Evolutionary conservation across 2,113 vertebrate genomes (phyloP).

Genomic region (Ailuropoda melanoleuca): DNA sequence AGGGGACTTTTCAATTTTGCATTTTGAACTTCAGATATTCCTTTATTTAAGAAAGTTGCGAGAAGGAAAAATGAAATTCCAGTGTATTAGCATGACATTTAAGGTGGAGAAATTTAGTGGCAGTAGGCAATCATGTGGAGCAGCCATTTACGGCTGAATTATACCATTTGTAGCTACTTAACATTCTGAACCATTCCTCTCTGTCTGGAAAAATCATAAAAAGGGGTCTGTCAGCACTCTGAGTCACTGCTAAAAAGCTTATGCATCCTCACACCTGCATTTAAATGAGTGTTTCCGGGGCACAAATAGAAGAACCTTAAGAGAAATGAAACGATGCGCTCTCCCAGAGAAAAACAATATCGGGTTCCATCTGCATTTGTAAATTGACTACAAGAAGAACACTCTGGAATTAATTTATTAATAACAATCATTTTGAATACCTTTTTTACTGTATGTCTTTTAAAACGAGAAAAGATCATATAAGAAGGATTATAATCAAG

Average conservation of each 20-base stretch:
- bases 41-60: conserved; percentile 37
- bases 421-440: conserved; percentile 11
- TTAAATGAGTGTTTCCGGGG: conserved; percentile 65
- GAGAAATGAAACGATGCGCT: conserved; percentile 40
- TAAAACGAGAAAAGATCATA: neutral
- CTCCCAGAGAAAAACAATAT: conserved; percentile 48
- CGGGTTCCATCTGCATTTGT: conserved; percentile 40
- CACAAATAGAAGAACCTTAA: conserved; percentile 52
- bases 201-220: conserved; percentile 63
- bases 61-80: conserved; percentile 6
- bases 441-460: neutral
- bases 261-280: conserved; percentile 67
- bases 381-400: conserved; percentile 41
- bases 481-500: neutral
- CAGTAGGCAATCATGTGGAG: neutral
- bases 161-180: conserved; percentile 59
- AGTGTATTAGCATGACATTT: conserved; percentile 61
- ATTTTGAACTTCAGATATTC: conserved; percentile 47
- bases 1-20: conserved; percentile 44
- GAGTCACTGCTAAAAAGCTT: conserved; percentile 71
- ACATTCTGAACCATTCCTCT: conserved; percentile 55
- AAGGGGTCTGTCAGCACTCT: conserved; percentile 57
- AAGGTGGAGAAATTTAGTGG: conserved; percentile 2
- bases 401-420: conserved; percentile 46
- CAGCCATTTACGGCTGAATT: conserved; percentile 44